Evolutionary conservation across 2,888 invertebrate species (phyloP).

Genomic region (Ariolimax columbianus): DNA sequence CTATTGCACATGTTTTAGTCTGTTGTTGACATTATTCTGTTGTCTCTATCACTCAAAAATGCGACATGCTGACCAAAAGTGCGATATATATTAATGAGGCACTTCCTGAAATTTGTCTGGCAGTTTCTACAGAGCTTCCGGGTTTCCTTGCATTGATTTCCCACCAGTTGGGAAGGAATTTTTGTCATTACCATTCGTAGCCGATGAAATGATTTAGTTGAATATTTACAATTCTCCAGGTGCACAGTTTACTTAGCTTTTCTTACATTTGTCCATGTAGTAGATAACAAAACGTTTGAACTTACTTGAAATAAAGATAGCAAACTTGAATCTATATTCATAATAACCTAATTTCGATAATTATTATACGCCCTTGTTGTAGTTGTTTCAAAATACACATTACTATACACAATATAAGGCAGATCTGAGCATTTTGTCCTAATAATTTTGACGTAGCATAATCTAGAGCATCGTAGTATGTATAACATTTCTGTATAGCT

Average conservation of each 20-base stretch:
- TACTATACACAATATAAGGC: too few species aligned
- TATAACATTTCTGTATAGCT: too few species aligned
- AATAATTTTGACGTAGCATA: too few species aligned
- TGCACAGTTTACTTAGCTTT: background rate
- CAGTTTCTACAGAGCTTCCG: constrained; percentile 21
- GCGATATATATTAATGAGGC: background rate
- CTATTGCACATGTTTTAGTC: too few species aligned
- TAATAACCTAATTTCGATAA: constrained; percentile 21
- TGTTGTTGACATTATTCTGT: too few species aligned
- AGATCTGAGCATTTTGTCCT: too few species aligned
- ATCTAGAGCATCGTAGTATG: too few species aligned
- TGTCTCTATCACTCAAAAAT: too few species aligned
- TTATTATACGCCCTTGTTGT: too few species aligned
- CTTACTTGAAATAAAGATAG: background rate
- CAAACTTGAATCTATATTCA: background rate
- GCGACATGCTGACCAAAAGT: background rate
- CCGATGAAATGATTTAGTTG: background rate
- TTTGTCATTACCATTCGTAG: background rate
- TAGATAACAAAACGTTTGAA: background rate
- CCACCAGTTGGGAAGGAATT: background rate
- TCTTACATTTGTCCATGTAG: background rate
- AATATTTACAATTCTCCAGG: background rate
- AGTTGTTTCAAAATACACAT: too few species aligned
- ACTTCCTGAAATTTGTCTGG: background rate
- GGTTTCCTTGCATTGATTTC: constrained; percentile 33